Evolutionary conservation across 2,888 invertebrate species (phyloP), one percentile per base, ranked within the genome.

Genomic region (Carterocephalus palaemon): DNA sequence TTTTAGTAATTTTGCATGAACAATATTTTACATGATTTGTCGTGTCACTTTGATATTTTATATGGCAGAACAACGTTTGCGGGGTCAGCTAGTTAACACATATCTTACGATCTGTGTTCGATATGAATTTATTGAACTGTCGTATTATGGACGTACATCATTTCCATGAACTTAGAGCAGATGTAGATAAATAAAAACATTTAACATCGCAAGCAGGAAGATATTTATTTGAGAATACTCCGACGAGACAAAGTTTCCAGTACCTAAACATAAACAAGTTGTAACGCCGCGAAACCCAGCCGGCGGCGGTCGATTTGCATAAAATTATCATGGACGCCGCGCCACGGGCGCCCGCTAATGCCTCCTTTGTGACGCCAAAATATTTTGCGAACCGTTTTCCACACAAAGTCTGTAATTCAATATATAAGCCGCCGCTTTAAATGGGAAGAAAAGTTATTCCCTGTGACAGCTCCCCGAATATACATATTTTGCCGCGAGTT

Each of bases 311-410:
- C 59, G 62, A 81, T 84, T 84, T 83, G 62, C 85, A 84, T 84
- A 75, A 64, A 67, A 68, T 70, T 67, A 67, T 60, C 60, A 51
- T 52, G 46, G 49, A 46, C 54, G 53, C 38, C 56, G 59, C 47
- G 24, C 45, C 39, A 39, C 16, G 41, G 20, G 37, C 47, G 36
- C 47, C 56, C 52, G 60, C 62, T 75, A 80, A 83, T 80, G 76
- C 82, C 78, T 76, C 72, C 71, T 83, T 83, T 83, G 84, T 84
- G 74, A 70, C 70, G 75, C 67, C 77, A 79, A 85, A 85, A 86
- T 86, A 85, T 86, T 86, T 86, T 83, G 73, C 70, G 83, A 71
- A 81, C 84, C 79, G 84, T 86, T 85, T 85, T 78, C 71, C 74
- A 81, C 75, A 83, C 84, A 84, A 78, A 81, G 78, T 73, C 75